Evolutionary conservation across 2,888 invertebrate genomes (phyloP).

Genomic region (Amiota minor): DNA sequence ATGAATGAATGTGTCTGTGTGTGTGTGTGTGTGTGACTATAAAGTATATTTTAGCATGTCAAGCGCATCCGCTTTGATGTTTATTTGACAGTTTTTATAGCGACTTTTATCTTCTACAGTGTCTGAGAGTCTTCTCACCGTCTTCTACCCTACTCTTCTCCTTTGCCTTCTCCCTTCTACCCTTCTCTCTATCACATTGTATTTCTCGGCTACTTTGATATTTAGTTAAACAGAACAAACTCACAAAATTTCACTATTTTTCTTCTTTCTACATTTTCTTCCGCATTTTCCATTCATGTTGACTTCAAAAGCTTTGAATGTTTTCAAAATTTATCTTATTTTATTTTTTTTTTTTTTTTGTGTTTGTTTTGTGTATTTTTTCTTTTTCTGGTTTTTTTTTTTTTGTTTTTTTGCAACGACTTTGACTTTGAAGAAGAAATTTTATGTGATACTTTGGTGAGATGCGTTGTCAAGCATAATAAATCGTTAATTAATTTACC

Average conservation of each 20-base stretch:
- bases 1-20: not conserved
- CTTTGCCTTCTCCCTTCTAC: not conserved
- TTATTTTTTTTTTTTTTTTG: not conserved
- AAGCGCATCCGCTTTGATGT: conserved; percentile 70
- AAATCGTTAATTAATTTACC: conserved; percentile 59
- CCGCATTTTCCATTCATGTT: conserved; percentile 2
- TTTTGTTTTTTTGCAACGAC: conserved; percentile 42
- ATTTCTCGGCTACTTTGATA: not conserved
- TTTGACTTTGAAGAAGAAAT: conserved; percentile 59
- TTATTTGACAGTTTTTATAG: conserved; percentile 69
- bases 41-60: conserved; percentile 68
- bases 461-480: conserved; percentile 31
- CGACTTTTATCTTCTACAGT: conserved; percentile 60
- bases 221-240: not conserved
- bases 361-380: not conserved
- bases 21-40: conserved; percentile 49
- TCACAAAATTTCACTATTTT: not conserved
- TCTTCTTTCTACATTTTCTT: conserved; percentile 9
- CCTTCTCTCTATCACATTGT: not conserved
- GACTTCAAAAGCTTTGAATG: conserved; percentile 10
- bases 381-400: conserved; percentile 46
- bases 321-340: not conserved
- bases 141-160: conserved; percentile 26
- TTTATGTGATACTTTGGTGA: not conserved
- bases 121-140: not conserved